Evolutionary conservation across 2,888 invertebrate genomes (phyloP).

Genomic region (Sphaerophoria taeniata): DNA sequence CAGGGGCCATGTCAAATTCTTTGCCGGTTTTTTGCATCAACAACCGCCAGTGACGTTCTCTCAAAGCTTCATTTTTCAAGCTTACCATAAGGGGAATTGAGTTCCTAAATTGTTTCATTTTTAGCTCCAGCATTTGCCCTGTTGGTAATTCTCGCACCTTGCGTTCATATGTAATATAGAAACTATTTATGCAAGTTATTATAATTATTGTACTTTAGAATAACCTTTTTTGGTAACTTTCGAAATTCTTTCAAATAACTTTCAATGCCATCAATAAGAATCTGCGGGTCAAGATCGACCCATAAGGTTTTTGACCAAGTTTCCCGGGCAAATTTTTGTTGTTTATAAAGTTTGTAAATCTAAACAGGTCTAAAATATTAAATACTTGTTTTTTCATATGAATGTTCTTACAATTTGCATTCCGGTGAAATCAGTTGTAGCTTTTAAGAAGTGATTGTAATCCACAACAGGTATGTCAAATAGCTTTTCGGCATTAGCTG

Average conservation of each 20-base stretch:
- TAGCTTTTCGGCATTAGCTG: constrained; percentile 90
- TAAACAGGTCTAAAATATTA: constrained; percentile 52
- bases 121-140: constrained; percentile 89
- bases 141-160: constrained; percentile 84
- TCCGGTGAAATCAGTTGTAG: constrained; percentile 86
- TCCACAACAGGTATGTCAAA: constrained; percentile 94
- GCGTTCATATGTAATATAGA: background rate
- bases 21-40: constrained; percentile 93
- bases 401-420: constrained; percentile 84
- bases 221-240: constrained; percentile 87
- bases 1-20: constrained; percentile 93
- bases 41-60: constrained; percentile 95
- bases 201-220: constrained; percentile 76
- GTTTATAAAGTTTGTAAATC: constrained; percentile 90
- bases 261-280: constrained; percentile 94
- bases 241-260: constrained; percentile 91
- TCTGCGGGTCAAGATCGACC: constrained; percentile 93
- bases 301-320: constrained; percentile 94
- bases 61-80: constrained; percentile 94
- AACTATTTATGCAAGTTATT: no score
- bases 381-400: background rate
- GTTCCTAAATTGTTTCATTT: constrained; percentile 94
- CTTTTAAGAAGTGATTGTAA: constrained; percentile 89
- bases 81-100: constrained; percentile 95
- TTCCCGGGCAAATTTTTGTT: constrained; percentile 90